Conservation (phyloP, 1,140 invertebrate genomes). For the Caenorhabditis tropicalis region DNA sequence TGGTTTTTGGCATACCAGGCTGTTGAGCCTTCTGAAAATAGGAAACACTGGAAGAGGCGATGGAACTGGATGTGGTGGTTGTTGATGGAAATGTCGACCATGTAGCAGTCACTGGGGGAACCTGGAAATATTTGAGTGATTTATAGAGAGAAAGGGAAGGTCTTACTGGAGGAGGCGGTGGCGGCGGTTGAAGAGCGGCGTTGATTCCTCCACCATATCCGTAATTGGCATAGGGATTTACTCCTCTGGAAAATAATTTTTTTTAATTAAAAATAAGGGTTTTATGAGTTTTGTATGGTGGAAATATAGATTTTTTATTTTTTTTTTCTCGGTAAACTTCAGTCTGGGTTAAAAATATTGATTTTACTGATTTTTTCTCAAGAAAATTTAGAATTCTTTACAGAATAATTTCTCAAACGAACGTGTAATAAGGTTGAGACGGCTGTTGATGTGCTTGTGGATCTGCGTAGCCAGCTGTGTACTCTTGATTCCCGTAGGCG, state of each 20-base stretch:
- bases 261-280: not conserved
- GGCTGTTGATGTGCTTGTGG: not conserved
- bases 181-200: not conserved
- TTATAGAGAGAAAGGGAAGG: not conserved
- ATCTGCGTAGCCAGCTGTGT: not conserved
- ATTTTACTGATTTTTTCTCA: no score
- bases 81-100: not conserved
- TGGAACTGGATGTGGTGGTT: no score
- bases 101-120: no score
- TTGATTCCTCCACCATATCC: not conserved
- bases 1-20: no score
- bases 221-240: not conserved
- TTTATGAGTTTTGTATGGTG: not conserved
- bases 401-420: no score
- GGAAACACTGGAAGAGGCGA: no score
- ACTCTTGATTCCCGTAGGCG: not conserved
- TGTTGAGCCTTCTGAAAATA: no score
- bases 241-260: slow-evolving; percentile 5
- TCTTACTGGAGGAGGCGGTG: not conserved
- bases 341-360: no score
- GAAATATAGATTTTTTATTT: no score
- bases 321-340: no score
- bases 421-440: not conserved
- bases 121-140: no score
- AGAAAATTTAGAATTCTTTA: no score